Conservation (phyloP, 2,113 vertebrate genomes). For the Mionectes macconnelli region DNA sequence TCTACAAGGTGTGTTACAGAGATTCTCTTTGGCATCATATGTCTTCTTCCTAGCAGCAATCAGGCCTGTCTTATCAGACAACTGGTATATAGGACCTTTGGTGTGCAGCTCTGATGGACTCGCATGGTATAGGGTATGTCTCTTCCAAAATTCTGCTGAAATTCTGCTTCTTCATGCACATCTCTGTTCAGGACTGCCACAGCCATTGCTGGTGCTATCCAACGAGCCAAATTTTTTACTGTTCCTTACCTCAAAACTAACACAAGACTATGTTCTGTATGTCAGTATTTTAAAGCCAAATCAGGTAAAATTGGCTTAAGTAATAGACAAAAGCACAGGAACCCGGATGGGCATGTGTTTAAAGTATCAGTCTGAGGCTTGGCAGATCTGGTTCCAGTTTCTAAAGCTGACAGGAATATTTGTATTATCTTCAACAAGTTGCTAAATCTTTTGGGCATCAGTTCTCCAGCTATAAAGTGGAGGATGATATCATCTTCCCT, state of each 20-base stretch:
- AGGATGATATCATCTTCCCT: background rate
- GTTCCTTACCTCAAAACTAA: background rate
- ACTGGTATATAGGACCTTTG: background rate
- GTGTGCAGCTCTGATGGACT: background rate
- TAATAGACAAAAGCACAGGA: background rate
- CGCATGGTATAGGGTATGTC: rapidly evolving
- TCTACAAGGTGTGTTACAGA: background rate
- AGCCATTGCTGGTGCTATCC: background rate
- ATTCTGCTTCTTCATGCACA: background rate
- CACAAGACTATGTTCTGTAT: background rate
- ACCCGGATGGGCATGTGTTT: conserved; percentile 16
- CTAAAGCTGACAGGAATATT: background rate
- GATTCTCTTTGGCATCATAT: background rate
- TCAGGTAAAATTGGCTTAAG: background rate
- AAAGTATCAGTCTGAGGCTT: background rate
- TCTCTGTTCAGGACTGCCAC: background rate
- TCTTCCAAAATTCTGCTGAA: background rate
- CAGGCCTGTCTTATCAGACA: background rate
- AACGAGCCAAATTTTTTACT: background rate
- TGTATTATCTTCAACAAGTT: background rate
- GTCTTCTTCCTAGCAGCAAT: background rate
- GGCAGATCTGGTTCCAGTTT: conserved; percentile 17
- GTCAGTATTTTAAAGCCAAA: background rate
- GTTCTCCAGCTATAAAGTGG: background rate
- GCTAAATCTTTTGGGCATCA: conserved; percentile 1